phyloP scores from a whole-genome alignment of 2,888 invertebrate genomes.

The Clunio marinus region DNA sequence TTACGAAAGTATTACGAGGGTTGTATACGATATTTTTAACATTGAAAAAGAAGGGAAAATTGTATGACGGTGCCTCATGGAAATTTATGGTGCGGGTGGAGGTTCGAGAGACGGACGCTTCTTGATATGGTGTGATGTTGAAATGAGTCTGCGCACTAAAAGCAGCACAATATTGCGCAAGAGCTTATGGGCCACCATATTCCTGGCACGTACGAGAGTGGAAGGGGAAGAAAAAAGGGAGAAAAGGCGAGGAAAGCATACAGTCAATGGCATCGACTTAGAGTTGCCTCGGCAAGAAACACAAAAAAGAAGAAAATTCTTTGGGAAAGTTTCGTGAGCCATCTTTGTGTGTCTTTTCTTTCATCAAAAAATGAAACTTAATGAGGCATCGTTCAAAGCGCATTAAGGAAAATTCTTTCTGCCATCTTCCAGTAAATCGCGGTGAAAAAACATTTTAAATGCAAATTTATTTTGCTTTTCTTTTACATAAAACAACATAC shows the following conservation, averaged over 20 bases:
- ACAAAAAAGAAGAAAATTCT: neutral
- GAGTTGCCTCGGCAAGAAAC: neutral
- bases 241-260: no score
- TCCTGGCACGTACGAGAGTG: neutral
- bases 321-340: neutral
- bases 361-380: neutral
- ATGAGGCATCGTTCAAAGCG: no score
- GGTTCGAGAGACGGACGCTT: neutral
- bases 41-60: neutral
- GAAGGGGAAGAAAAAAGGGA: no score
- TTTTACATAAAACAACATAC: neutral
- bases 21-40: neutral
- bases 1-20: neutral
- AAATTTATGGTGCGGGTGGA: neutral
- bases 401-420: no score
- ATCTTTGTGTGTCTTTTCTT: no score
- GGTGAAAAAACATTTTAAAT: neutral
- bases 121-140: conserved; percentile 7
- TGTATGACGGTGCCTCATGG: neutral
- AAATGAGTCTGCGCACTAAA: neutral
- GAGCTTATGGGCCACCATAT: neutral
- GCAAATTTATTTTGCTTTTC: neutral
- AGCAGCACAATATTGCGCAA: neutral
- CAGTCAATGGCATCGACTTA: neutral
- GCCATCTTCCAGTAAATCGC: neutral